A percentile compares a stretch with the other conserved stretches of the same genome.
phyloP scores from a whole-genome alignment of 2,113 vertebrate genomes.

The Okapia johnstoni region DNA sequence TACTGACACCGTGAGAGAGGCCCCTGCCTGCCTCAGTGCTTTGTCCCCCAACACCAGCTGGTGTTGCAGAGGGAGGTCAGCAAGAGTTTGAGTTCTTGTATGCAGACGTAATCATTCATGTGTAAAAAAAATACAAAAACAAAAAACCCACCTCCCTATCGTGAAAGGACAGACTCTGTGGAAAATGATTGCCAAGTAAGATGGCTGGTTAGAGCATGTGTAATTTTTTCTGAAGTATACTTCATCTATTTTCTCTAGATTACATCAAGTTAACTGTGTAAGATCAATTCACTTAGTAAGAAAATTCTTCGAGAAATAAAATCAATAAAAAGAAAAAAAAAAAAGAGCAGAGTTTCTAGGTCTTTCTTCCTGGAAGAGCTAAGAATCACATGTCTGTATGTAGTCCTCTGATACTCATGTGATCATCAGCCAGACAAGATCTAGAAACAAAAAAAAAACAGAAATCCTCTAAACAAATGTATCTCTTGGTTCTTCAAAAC shows the following conservation, averaged over 20 bases:
- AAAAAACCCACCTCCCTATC: not conserved
- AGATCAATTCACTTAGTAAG: conserved; percentile 54
- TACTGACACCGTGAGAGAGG: not conserved
- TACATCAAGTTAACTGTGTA: conserved; percentile 28
- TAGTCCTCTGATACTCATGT: not conserved
- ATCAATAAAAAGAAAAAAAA: conserved; percentile 28
- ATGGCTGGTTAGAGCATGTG: not conserved
- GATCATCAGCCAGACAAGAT: not conserved
- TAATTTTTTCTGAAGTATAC: conserved; percentile 33
- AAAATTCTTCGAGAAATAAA: conserved; percentile 60
- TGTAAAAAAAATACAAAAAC: not conserved
- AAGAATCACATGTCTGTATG: not conserved
- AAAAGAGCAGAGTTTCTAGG: not conserved
- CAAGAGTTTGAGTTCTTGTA: conserved; percentile 14
- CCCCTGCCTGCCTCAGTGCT: not conserved
- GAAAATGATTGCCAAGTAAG: conserved; percentile 24
- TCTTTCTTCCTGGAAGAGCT: not conserved
- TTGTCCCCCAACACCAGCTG: not conserved
- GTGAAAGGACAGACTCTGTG: conserved; percentile 18
- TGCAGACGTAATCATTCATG: not conserved
- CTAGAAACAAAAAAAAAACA: not conserved
- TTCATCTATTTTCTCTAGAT: conserved; percentile 58
- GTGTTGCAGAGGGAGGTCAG: not conserved
- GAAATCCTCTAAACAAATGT: not conserved
- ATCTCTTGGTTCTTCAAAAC: not conserved